phyloP scores from a whole-genome alignment of 2,888 invertebrate genomes.

The Vannuccia rotundouncinata region DNA sequence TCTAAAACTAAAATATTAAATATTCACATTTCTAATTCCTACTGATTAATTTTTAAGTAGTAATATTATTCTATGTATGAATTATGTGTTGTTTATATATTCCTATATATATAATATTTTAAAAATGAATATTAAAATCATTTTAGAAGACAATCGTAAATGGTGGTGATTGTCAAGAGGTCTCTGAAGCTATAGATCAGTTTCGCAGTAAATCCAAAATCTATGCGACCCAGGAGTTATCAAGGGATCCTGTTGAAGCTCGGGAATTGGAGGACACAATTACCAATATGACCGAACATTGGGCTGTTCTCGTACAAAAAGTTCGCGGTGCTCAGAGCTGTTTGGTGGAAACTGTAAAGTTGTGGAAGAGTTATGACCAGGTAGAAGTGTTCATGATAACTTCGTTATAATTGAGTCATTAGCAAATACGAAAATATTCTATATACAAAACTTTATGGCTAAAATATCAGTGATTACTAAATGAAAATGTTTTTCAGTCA shows the following conservation, averaged over 20 bases:
- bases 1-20: no score
- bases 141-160: neutral
- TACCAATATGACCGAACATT: neutral
- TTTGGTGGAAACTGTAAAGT: neutral
- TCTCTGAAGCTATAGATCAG: neutral
- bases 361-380: neutral
- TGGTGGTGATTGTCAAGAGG: neutral
- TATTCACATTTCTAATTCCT: no score
- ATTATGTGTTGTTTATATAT: no score
- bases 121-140: no score
- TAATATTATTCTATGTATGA: no score
- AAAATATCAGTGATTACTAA: no score
- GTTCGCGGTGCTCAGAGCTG: neutral
- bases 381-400: neutral
- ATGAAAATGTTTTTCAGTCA: no score
- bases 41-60: no score
- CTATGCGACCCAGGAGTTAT: neutral
- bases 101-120: no score
- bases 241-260: neutral
- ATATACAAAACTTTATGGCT: no score
- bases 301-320: neutral
- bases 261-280: neutral
- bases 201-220: neutral
- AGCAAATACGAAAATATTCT: no score
- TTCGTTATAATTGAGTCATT: neutral